Percentiles rank a stretch among this genome's conserved stretches.
Evolutionary conservation across 2,113 vertebrate genomes (phyloP).

Genomic region (Sprattus sprattus): DNA sequence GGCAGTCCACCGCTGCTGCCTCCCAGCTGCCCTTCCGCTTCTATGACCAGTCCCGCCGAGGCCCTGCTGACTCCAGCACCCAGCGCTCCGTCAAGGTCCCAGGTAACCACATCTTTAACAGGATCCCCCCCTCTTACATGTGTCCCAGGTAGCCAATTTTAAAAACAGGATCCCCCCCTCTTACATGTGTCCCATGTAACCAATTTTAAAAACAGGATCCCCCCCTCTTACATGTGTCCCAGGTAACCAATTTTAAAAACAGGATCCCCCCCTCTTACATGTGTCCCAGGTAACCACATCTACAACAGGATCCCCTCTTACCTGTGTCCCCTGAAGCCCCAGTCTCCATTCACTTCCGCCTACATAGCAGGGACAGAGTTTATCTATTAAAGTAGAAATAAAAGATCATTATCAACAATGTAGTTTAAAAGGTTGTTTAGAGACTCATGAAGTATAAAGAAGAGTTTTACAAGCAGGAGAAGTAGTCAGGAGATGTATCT

Average conservation of each 20-base stretch:
- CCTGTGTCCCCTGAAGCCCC: too few relatives aligned
- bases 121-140: background rate
- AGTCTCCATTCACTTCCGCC: too few relatives aligned
- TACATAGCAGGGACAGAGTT: background rate
- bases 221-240: background rate
- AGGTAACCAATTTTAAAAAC: too few relatives aligned
- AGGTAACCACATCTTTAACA: constrained; percentile 68
- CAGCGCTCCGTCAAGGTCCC: constrained; percentile 92
- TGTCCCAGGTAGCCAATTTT: background rate
- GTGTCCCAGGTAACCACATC: constrained; percentile 87
- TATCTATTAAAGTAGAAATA: too few relatives aligned
- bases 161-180: background rate
- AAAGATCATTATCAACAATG: too few relatives aligned
- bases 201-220: background rate
- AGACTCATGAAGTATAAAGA: background rate
- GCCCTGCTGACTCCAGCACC: constrained; percentile 83
- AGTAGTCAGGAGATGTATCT: too few relatives aligned
- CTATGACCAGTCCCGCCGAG: constrained; percentile 90
- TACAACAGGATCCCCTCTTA: too few relatives aligned
- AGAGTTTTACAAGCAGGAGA: background rate
- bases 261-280: too few relatives aligned
- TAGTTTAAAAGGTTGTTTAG: background rate
- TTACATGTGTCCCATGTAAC: constrained; percentile 95
- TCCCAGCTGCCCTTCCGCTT: constrained; percentile 92
- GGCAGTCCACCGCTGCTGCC: constrained; percentile 73